Percentiles rank a stretch among this genome's conserved stretches.
Conservation (phyloP, 2,888 invertebrate species). For the Dryobota labecula region DNA sequence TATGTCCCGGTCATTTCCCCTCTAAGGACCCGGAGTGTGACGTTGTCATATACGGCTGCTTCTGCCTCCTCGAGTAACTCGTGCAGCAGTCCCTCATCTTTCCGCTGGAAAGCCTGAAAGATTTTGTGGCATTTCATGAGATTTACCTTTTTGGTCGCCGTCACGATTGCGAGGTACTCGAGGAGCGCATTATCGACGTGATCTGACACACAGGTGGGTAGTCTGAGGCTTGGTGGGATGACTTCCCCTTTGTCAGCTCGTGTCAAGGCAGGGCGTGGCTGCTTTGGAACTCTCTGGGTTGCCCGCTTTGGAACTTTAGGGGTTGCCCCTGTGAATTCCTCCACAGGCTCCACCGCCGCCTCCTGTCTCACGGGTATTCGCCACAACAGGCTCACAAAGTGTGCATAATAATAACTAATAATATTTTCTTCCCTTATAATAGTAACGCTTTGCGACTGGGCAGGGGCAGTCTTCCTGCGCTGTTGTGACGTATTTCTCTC, state of each 20-base stretch:
- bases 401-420: no score
- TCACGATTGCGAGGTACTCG: constrained; percentile 35
- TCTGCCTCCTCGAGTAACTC: constrained; percentile 42
- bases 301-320: neutral
- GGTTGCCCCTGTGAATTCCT: neutral
- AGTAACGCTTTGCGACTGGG: neutral
- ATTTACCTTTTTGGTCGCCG: constrained; percentile 31
- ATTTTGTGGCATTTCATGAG: constrained; percentile 24
- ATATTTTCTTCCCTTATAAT: neutral
- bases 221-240: constrained; percentile 5
- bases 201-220: constrained; percentile 2
- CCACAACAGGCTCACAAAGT: neutral
- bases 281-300: neutral
- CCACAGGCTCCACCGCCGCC: constrained; percentile 1
- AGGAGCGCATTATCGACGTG: constrained; percentile 35
- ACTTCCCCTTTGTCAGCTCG: constrained; percentile 45
- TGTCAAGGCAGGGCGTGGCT: constrained; percentile 2
- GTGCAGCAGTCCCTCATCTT: constrained; percentile 1
- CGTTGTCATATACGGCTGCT: constrained; percentile 45
- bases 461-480: neutral
- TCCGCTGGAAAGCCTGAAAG: neutral
- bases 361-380: neutral
- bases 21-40: constrained; percentile 13
- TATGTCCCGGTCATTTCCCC: constrained; percentile 32
- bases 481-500: neutral